Base-by-base conservation (phyloP, 2,888 invertebrate species). In the Acrobasis repandana region DNA sequence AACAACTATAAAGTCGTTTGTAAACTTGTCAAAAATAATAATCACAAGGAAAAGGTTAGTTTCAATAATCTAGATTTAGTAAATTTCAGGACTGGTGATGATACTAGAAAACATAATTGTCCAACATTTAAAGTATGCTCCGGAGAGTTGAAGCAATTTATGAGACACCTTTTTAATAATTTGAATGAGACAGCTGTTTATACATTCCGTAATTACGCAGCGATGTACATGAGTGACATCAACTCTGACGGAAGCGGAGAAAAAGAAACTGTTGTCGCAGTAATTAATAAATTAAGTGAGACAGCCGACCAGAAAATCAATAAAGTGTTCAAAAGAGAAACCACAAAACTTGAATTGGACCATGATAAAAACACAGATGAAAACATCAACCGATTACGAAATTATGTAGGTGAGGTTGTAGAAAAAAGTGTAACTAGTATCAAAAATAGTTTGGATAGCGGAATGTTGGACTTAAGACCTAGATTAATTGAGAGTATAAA, bases 211-310 rank as follows among this genome's bases (percentile, higher is more conserved):
- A 84, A 83, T 62, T 90, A 88, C 56, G 80, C 74, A 46, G 80
- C 80, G 11, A 89, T 90, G 86, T 90, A 84, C 56, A 52, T 58
- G 0, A 75, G 75, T 62, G 88, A 90, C 18, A 77, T 81, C 0
- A 74, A 72, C 11, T 64, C 68, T 0, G 80, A 80, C 11, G 65
- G 61, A 0, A 74, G 65, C n/a, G 46, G 65, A 0, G 76, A 81
- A 28, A 77, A 77, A 52, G 64, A 74, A 11, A 58, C 58, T 0
- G 73, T 86, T 0, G 61, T 76, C 1, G 15, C 46, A 10, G 15
- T 70, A n/a, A 58, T 89, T 33, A 68, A 72, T 0, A 70, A 71
- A 33, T 58, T 77, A 10, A 70, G 72, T 10, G 56, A 67, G 2
- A 52, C 15, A 14, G 64, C 74, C 0, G 75, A 79, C 65, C 48